These are phyloP conservation scores for Gopherus evgoodei DNA, from an alignment of 2,113 vertebrate species.

Conservation along the genomic window DNA sequence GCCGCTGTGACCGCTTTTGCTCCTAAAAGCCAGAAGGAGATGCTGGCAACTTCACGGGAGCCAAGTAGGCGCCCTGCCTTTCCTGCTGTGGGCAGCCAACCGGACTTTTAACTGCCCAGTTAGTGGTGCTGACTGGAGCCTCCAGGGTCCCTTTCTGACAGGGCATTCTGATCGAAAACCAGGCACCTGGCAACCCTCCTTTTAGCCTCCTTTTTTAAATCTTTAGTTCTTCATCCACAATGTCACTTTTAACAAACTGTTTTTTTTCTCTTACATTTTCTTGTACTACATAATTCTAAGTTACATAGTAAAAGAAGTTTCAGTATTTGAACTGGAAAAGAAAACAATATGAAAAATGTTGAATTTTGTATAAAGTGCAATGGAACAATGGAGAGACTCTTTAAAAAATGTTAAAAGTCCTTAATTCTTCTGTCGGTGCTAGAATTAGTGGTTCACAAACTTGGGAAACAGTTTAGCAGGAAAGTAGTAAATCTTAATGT, in stretches of 20 bases:
- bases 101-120: too few relatives aligned
- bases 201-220: not conserved
- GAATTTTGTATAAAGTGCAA: not conserved
- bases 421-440: constrained; percentile 53
- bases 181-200: too few relatives aligned
- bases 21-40: too few relatives aligned
- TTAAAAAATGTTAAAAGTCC: constrained; percentile 56
- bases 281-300: not conserved
- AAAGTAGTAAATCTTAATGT: constrained; percentile 16
- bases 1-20: too few relatives aligned
- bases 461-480: constrained; percentile 8
- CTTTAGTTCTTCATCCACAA: not conserved
- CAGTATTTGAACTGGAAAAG: constrained; percentile 18
- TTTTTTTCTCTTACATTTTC: not conserved
- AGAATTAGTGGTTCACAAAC: constrained; percentile 51
- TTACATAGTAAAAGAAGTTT: accelerated
- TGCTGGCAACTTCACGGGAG: too few relatives aligned
- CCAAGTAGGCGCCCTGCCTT: too few relatives aligned
- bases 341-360: not conserved
- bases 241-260: not conserved
- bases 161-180: too few relatives aligned
- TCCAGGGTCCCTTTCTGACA: too few relatives aligned
- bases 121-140: too few relatives aligned
- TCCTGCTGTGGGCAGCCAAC: too few relatives aligned
- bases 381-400: constrained; percentile 65